Base-by-base conservation (phyloP, 2,113 vertebrate species). In the Tautogolabrus adspersus region DNA sequence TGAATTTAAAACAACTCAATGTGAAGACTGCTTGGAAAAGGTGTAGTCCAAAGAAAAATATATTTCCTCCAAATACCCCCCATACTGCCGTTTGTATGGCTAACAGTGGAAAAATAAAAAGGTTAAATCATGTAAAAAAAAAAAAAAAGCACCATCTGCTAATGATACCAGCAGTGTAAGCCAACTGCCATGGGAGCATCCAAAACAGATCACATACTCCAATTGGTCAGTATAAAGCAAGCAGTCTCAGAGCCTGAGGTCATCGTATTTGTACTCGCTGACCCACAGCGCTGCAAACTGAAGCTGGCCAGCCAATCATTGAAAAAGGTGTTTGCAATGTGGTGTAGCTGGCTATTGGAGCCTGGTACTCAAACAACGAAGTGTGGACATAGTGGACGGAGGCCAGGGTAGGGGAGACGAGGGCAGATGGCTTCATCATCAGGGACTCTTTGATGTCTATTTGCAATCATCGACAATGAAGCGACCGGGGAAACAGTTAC, bases 381-480 rank as follows among this genome's bases (percentile, higher is more conserved):
- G 73, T 91, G 92, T 91, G 87, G 90, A 92, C 90, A 91, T 74
- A 90, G 87, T 90, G 90, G 92, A 87, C 26, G 57, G 58, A 85
- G 77, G 91, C 88, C 91, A 89, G 76, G 73, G 75, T 79, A 79
- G 74, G 69, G 81, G 72, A 75, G 76, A 84, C 49, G 22, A 68
- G 81, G 78, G 83, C 89, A 92, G 87, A 91, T 88, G 90, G 88
- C 83, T 89, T 83, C 60, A 89, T 91, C 87, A 87, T 91, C 78
- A 10, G 78, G 85, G 84, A 84, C 72, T 46, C 85, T 89, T 90
- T 88, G 80, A 89, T 87, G 84, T 87, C 87, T 66, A 69, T 74
- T 68, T 86, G 78, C 63, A 10, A 86, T 91, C 88, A 88, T 83
- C 89, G 80, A 86, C 77, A 79, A 81, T 59, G 72, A 75, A 72